phyloP scores from a whole-genome alignment of 2,797 vertebrate species.

The Protonibea diacanthus region DNA sequence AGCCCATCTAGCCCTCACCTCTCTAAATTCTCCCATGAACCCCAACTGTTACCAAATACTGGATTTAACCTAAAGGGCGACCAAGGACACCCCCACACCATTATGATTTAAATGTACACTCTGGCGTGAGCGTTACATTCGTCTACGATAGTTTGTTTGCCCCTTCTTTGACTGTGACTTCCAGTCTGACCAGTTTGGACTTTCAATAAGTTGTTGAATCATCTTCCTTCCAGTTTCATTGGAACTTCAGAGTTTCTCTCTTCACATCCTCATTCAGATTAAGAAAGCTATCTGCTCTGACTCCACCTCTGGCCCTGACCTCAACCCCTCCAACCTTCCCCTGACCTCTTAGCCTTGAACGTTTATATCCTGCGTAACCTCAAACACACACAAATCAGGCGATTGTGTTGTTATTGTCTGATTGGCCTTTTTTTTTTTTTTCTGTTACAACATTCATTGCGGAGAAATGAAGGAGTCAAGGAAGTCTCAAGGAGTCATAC shows the following conservation, averaged over 20 bases:
- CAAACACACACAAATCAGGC: constrained; percentile 9
- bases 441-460: neutral
- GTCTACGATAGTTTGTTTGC: neutral
- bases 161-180: neutral
- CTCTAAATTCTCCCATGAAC: constrained; percentile 22
- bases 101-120: constrained; percentile 18
- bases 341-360: constrained; percentile 27
- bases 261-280: constrained; percentile 19
- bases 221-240: neutral
- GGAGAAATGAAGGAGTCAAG: neutral
- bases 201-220: neutral
- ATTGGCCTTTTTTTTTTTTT: neutral
- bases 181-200: constrained; percentile 11
- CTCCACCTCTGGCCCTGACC: constrained; percentile 29
- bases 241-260: neutral
- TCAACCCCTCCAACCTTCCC: neutral
- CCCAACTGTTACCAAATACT: constrained; percentile 9
- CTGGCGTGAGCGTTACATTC: neutral
- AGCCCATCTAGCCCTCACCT: constrained; percentile 14
- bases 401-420: neutral
- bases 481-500: neutral
- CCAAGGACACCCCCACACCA: neutral
- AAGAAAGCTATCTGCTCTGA: constrained; percentile 13
- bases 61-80: neutral
- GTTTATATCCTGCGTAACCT: constrained; percentile 40